Evolutionary conservation across 2,888 invertebrate species (phyloP), one percentile per base, ranked within the genome.

Genomic region (Nebria salina): DNA sequence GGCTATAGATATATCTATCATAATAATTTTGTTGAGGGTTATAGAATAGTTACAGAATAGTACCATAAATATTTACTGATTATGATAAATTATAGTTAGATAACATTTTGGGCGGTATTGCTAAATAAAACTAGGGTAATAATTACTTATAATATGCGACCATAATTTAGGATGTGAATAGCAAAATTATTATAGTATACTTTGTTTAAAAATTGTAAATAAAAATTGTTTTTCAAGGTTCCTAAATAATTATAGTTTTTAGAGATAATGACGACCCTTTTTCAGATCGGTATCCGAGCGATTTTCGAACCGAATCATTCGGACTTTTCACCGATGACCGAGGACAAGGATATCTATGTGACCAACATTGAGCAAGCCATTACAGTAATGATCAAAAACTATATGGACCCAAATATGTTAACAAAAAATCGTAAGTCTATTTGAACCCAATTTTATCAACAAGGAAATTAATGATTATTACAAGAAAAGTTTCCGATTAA

Each of bases 301-400:
- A 94, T 95, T 72, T 96, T 96, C 87, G 95, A 96, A 88, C 95
- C 96, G 1, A 91, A 94, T 82, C 93, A 93, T 83, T 94, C 94
- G 2, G 95, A 96, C 89, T 94, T 96, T 86, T 91, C 93, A 20
- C 93, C 93, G 81, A 95, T 96, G 95, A 95, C 96, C 43, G 90
- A 91, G 25, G 94, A 95, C 86, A 89, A 91, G n/a, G 93, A 94
- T 65, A 92, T 95, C 82, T 96, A 95, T 86, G 95, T 95, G 64
- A 93, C 94, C 80, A 95, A 95, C 88, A 93, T 96, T 85, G 95
- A 96, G 88, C 96, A 96, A 89, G 93, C 94, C 20, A 94, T 96
- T 83, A 95, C 95, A 77, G 94, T 96, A 15, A 94, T 94, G 86
- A 95, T 96, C 85, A 92, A 94, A 86, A 95, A 95, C 87, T 95